phyloP scores from a whole-genome alignment of 2,113 vertebrate genomes.

The Salvelinus alpinus region DNA sequence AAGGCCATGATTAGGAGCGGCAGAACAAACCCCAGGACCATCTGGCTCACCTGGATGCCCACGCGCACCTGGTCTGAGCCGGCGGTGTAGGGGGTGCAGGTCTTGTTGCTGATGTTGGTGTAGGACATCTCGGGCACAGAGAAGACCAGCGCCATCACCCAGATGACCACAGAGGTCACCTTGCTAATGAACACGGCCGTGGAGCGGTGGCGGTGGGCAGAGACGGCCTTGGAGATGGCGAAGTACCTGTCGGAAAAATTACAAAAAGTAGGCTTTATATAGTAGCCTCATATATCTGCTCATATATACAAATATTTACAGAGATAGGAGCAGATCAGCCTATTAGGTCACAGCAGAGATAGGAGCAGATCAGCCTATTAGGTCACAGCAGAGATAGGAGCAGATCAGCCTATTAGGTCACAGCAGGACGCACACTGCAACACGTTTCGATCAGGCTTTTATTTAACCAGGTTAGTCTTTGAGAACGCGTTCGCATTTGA shows the following conservation, averaged over 20 bases:
- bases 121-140: constrained; percentile 85
- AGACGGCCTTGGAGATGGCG: constrained; percentile 87
- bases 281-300: too few relatives aligned
- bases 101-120: constrained; percentile 64
- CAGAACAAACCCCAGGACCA: constrained; percentile 83
- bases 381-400: too few relatives aligned
- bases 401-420: too few relatives aligned
- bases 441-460: too few relatives aligned
- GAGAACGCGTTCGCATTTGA: too few relatives aligned
- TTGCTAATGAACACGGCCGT: constrained; percentile 82
- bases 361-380: too few relatives aligned
- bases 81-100: constrained; percentile 73
- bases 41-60: constrained; percentile 80
- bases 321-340: too few relatives aligned
- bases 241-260: constrained; percentile 82
- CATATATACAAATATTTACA: too few relatives aligned
- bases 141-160: constrained; percentile 80
- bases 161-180: constrained; percentile 79
- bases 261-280: too few relatives aligned
- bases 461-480: too few relatives aligned
- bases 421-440: too few relatives aligned
- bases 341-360: too few relatives aligned
- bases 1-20: constrained; percentile 86
- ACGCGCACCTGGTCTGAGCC: constrained; percentile 60
- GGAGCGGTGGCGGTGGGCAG: constrained; percentile 84